Evolutionary conservation across 1,140 invertebrate species (phyloP).

Genomic region (Tetramorium parvispinum): DNA sequence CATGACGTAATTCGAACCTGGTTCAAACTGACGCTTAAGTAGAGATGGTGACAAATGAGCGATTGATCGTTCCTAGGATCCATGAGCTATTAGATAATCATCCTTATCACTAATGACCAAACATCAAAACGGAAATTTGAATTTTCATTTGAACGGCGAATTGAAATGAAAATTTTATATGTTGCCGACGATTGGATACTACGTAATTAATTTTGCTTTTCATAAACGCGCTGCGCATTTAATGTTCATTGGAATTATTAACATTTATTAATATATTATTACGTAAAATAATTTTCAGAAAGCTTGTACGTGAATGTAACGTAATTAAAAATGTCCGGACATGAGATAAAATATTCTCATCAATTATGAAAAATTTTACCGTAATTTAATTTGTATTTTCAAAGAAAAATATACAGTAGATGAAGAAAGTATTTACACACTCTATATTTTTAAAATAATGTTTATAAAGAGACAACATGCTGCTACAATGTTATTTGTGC

Average conservation of each 20-base stretch:
- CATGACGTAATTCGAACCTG: constrained; percentile 27
- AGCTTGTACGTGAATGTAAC: not conserved
- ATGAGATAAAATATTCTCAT: constrained; percentile 7
- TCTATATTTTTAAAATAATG: not conserved
- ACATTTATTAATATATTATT: constrained; percentile 47
- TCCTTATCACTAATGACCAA: not conserved
- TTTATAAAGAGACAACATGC: not conserved
- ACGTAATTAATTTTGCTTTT: constrained; percentile 43
- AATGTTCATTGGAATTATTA: not conserved
- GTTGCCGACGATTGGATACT: not conserved
- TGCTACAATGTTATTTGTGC: not conserved
- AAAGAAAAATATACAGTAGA: not conserved
- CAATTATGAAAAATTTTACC: not conserved
- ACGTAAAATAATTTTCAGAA: constrained; percentile 25
- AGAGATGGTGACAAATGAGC: constrained; percentile 37
- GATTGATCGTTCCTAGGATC: constrained; percentile 34
- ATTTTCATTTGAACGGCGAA: not conserved
- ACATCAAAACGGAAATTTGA: not conserved
- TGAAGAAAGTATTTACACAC: not conserved
- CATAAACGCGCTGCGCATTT: not conserved
- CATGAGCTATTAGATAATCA: not conserved
- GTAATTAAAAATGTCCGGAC: constrained; percentile 7
- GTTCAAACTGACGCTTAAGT: constrained; percentile 25
- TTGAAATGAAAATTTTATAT: constrained; percentile 35
- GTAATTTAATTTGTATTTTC: constrained; percentile 4